Base-by-base conservation (phyloP, 1,140 invertebrate genomes). In the Cydia pomonella region DNA sequence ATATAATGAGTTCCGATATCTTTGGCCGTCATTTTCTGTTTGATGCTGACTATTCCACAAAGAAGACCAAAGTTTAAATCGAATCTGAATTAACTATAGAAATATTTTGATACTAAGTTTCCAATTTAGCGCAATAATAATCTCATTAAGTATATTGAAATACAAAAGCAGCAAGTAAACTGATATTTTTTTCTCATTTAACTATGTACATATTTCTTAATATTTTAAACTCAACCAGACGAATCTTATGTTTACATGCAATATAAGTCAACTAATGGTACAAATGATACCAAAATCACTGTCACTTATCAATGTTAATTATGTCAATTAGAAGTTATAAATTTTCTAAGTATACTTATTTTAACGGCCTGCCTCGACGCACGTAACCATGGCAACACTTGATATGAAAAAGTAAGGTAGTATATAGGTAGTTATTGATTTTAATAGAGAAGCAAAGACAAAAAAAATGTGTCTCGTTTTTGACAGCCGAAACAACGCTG, bases 241-340 rank as follows among this genome's bases (percentile, higher is more conserved):
- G 10, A 47, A 47, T 47, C 18, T 23, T 9, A 23, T 59, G 21
- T 23, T 59, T 10, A 2, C 0, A 47, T 50, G 47, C n/a, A n/a
- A 18, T 50, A 2, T n/a, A 47, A 16, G 1, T 59, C 21, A 59
- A 59, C 21, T 59, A n/a, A 59, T 21, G 9, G 18, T 23, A 59
- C 21, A 59, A 21, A 59, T 12, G 10, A 23, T 59, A 59, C 53
- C 53, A 59, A 59, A 59, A 59, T 3, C 23, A 64, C n/a, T 64
- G 63, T 64, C 69, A 27, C 62, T 47, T 41, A 75, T 72, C 63
- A 74, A 73, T 72, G 73, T 81, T 79, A 80, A 79, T 81, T 84
- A 72, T 79, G 84, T 86, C 84, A 86, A 86, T 86, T 86, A 84
- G 64, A 78, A 73, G 21, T 76, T 75, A 77, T 73, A 80, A 82